A percentile compares a stretch with the other conserved stretches of the same genome.
Conservation (phyloP, 2,888 invertebrate species). For the Parapristionchus giblindavisi region DNA sequence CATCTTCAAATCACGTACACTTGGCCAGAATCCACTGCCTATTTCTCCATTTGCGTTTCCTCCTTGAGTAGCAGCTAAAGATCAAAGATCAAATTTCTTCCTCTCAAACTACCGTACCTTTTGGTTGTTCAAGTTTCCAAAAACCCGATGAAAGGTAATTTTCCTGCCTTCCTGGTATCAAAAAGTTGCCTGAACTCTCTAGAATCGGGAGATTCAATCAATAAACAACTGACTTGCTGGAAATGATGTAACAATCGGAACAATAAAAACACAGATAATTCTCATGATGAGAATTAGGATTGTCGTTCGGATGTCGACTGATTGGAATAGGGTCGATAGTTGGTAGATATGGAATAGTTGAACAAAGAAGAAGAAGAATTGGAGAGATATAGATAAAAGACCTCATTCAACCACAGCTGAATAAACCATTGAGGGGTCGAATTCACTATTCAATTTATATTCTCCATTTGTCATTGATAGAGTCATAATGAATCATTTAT, state of each 20-base stretch:
- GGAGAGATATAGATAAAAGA: no score
- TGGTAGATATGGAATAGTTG: slow-evolving; percentile 14
- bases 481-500: no score
- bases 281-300: neutral
- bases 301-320: slow-evolving; percentile 22
- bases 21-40: slow-evolving; percentile 28
- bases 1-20: slow-evolving; percentile 9
- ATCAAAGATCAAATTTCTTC: neutral
- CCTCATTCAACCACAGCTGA: slow-evolving; percentile 12
- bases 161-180: neutral
- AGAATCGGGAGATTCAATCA: neutral
- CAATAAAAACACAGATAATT: slow-evolving; percentile 2
- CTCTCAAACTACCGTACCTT: neutral
- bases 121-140: neutral
- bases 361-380: slow-evolving; percentile 20
- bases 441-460: no score
- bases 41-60: neutral
- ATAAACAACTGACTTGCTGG: slow-evolving; percentile 12
- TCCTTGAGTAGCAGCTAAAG: neutral
- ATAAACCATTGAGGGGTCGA: slow-evolving; percentile 19
- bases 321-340: neutral
- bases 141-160: slow-evolving; percentile 12
- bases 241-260: slow-evolving; percentile 6
- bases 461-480: no score
- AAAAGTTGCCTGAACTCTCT: slow-evolving; percentile 6